These are phyloP conservation scores for Todiramphus saurophagus DNA, from an alignment of 2,113 vertebrate species.

Conservation along the genomic window DNA sequence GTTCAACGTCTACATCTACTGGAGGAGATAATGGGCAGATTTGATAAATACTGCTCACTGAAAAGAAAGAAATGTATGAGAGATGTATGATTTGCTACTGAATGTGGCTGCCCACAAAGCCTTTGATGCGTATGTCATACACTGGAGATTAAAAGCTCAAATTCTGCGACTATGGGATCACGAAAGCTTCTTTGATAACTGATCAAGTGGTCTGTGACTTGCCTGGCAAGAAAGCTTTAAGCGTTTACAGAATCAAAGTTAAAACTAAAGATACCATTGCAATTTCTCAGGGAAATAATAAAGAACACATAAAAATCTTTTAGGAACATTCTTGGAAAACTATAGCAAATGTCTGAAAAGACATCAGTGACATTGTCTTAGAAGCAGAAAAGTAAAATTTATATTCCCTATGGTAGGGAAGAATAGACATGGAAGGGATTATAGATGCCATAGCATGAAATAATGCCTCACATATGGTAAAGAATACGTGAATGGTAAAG, in stretches of 20 bases:
- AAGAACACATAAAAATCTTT: neutral
- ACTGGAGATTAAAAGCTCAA: conserved; percentile 45
- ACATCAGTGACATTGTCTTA: neutral
- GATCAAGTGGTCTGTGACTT: conserved; percentile 3
- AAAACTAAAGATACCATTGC: neutral
- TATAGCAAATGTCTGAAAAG: neutral
- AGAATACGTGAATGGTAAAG: conserved; percentile 4
- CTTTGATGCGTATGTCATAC: conserved; percentile 8
- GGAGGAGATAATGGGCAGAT: neutral
- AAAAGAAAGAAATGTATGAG: conserved; percentile 25
- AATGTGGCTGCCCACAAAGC: conserved; percentile 37
- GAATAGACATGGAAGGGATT: neutral
- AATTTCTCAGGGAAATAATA: neutral
- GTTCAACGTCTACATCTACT: neutral
- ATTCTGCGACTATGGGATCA: conserved; percentile 42
- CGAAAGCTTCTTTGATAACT: conserved; percentile 27
- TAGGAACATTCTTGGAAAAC: neutral
- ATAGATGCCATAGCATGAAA: neutral
- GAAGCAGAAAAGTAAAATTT: neutral
- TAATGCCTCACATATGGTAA: neutral
- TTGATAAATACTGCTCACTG: neutral
- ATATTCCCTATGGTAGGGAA: neutral
- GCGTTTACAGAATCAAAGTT: neutral
- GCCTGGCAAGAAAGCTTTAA: neutral
- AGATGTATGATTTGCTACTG: neutral